phyloP scores from a whole-genome alignment of 1,140 invertebrate species.

The Diachasmimorpha longicaudata region DNA sequence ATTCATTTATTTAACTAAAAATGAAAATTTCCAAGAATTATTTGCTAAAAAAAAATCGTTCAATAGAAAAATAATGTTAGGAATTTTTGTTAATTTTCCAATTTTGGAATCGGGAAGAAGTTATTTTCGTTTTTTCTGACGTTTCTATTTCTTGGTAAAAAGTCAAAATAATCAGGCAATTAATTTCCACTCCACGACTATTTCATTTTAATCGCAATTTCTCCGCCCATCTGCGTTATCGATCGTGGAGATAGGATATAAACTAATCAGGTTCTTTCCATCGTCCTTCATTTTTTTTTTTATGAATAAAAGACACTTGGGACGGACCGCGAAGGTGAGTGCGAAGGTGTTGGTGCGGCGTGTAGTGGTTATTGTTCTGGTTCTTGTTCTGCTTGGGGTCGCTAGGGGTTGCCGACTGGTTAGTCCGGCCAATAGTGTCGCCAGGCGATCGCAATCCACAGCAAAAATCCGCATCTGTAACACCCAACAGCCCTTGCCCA shows the following conservation, averaged over 20 bases:
- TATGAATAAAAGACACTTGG: slow-evolving; percentile 36
- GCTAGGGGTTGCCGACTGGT: slow-evolving; percentile 50
- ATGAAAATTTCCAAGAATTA: no score
- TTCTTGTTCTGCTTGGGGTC: slow-evolving; percentile 53
- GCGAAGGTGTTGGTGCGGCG: slow-evolving; percentile 66
- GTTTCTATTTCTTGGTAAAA: no score
- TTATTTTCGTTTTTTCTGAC: no score
- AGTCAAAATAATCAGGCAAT: no score
- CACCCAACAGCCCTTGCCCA: slow-evolving; percentile 63
- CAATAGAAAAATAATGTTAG: no score
- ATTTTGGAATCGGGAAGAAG: no score
- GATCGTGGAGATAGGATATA: background rate
- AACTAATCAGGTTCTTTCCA: background rate
- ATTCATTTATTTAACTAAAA: no score
- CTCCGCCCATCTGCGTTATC: background rate
- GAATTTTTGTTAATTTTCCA: no score
- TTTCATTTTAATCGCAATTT: background rate
- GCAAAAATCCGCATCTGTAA: slow-evolving; percentile 88
- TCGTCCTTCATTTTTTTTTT: slow-evolving; percentile 15
- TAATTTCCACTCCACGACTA: background rate
- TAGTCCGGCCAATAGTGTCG: slow-evolving; percentile 63
- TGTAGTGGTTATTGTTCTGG: slow-evolving; percentile 60
- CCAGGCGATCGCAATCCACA: slow-evolving; percentile 79
- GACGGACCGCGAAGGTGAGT: slow-evolving; percentile 72
- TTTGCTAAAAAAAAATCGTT: no score